Percentiles rank a stretch among this genome's conserved stretches.
Evolutionary conservation across 2,888 invertebrate genomes (phyloP).

Genomic region (Leptinotarsa juncta): DNA sequence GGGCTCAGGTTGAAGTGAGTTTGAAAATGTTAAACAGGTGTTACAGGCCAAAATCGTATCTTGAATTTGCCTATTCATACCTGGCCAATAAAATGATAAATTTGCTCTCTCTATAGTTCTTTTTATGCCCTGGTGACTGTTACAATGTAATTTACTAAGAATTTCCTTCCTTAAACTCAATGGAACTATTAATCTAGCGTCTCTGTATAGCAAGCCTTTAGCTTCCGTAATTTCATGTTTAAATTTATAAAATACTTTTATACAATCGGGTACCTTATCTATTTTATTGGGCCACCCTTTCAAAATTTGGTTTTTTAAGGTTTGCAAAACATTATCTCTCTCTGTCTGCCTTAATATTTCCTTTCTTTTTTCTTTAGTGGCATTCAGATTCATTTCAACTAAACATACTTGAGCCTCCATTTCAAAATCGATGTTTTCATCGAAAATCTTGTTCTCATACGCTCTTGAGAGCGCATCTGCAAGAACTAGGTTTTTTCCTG

Average conservation of each 20-base stretch:
- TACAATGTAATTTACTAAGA: conserved; percentile 32
- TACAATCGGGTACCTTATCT: conserved; percentile 28
- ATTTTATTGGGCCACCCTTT: conserved; percentile 50
- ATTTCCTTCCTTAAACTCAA: conserved; percentile 34
- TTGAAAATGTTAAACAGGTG: conserved; percentile 29
- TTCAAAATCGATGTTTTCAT: conserved; percentile 24
- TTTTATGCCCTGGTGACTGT: conserved; percentile 33
- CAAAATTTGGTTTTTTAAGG: conserved; percentile 44
- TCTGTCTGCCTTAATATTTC: conserved; percentile 31
- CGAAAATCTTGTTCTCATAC: conserved; percentile 31
- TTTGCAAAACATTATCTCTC: conserved; percentile 45
- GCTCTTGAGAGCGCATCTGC: conserved; percentile 40
- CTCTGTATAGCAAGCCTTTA: conserved; percentile 42
- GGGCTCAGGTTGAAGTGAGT: conserved; percentile 33
- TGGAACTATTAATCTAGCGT: conserved; percentile 34
- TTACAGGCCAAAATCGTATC: conserved; percentile 33
- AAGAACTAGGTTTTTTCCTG: conserved; percentile 35
- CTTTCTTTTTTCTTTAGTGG: conserved; percentile 32
- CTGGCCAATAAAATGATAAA: conserved; percentile 36
- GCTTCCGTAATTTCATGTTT: conserved; percentile 34
- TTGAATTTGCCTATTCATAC: conserved; percentile 34
- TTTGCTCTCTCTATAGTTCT: conserved; percentile 35
- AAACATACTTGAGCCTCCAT: conserved; percentile 33
- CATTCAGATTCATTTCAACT: conserved; percentile 29
- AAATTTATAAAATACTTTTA: conserved; percentile 38